Conservation (phyloP, 2,888 invertebrate genomes). For the Cryptus viduatorius region DNA sequence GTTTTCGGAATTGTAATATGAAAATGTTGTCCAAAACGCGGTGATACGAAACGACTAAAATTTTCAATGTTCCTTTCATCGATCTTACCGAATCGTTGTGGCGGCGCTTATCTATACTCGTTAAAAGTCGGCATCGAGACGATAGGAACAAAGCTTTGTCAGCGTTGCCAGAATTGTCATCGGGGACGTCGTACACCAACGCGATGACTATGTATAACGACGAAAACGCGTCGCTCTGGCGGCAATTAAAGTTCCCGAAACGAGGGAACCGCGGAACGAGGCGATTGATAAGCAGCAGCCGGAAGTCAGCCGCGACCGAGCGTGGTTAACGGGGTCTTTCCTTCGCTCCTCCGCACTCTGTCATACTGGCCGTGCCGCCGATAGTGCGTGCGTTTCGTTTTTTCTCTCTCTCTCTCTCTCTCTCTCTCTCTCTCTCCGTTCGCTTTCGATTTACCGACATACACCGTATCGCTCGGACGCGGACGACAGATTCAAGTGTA, state of each 20-base stretch:
- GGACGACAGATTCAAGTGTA: constrained; percentile 44
- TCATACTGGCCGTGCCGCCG: constrained; percentile 47
- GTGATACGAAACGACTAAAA: neutral
- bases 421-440: neutral
- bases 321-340: constrained; percentile 74
- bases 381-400: constrained; percentile 48
- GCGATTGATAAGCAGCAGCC: constrained; percentile 82
- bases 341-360: constrained; percentile 35
- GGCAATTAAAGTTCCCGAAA: constrained; percentile 77
- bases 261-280: constrained; percentile 79
- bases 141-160: constrained; percentile 54
- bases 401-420: constrained; percentile 14
- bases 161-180: constrained; percentile 27
- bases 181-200: neutral
- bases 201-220: constrained; percentile 45
- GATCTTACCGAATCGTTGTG: constrained; percentile 48
- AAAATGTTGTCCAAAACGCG: constrained; percentile 6
- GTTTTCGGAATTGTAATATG: no score
- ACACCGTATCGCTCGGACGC: constrained; percentile 40
- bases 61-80: neutral
- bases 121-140: constrained; percentile 38
- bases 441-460: constrained; percentile 51
- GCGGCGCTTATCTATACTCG: constrained; percentile 26
- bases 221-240: constrained; percentile 56
- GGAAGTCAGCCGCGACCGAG: constrained; percentile 81